Percentiles rank a stretch among this genome's conserved stretches.
phyloP scores from a whole-genome alignment of 2,113 vertebrate genomes.

The Rutilus rutilus region DNA sequence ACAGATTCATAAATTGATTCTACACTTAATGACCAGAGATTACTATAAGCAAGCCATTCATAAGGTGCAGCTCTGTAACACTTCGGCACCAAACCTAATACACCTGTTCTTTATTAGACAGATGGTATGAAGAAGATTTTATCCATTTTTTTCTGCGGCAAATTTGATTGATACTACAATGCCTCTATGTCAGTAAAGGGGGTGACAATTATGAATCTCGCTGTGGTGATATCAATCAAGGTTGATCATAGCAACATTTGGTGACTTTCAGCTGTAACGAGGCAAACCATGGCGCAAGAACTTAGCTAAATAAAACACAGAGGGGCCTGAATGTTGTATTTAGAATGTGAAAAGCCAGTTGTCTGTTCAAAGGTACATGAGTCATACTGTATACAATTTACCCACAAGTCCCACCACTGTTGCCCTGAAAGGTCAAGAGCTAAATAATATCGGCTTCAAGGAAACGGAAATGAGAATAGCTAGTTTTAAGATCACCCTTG shows the following conservation, averaged over 20 bases:
- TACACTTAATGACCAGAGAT: not conserved
- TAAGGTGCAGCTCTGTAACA: not conserved
- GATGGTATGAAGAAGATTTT: not conserved
- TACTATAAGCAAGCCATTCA: not conserved
- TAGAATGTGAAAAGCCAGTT: not conserved
- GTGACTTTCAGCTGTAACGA: not conserved
- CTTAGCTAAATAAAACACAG: not conserved
- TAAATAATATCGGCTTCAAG: not conserved
- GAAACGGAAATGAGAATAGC: not conserved
- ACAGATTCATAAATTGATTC: not conserved
- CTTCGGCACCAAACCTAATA: not conserved
- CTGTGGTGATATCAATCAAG: not conserved
- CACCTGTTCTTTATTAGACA: not conserved
- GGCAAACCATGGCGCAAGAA: not conserved
- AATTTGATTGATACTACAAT: not conserved
- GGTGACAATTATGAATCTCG: not conserved
- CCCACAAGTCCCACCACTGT: not conserved
- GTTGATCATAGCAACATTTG: not conserved
- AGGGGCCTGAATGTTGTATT: not conserved
- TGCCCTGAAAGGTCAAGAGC: not conserved
- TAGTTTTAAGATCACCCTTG: not conserved
- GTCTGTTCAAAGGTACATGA: not conserved
- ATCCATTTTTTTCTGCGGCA: not conserved
- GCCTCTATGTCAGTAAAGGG: not conserved
- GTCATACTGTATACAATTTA: slow-evolving; percentile 4